Base-by-base conservation (phyloP, 1,140 invertebrate genomes). In the Linepithema humile region DNA sequence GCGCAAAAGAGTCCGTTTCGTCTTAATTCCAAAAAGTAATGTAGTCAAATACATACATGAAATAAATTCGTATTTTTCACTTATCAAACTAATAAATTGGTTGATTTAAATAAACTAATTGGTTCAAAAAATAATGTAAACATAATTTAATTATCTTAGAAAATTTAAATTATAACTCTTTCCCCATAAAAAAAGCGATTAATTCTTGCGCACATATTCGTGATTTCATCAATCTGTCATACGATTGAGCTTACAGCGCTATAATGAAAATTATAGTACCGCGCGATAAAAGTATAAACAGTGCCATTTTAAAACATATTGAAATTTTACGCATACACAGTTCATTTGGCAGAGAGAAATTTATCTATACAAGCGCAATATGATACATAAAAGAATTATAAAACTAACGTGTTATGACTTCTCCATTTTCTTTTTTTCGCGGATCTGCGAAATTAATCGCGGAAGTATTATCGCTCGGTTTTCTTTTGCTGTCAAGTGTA, bases 331-430 rank as follows among this genome's bases (percentile, higher is more conserved):
- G 35, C 15, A 59, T 85, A n/a, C 85, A 87, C 29, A 85, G 15
- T 74, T 73, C 55, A 80, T 82, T 86, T 88, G 73, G 78, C 86
- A 88, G 77, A 88, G 78, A 88, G 72, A 82, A 77, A 10, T 55
- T 74, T 78, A 70, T 73, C 10, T 77, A 69, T 55, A 55, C 38
- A 62, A 9, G 26, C 20, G 9, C 62, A 84, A 67, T 23, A 84
- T 48, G 43, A 78, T 50, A 73, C 35, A 77, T 59, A 40, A 65
- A 78, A 72, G 3, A 3, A 48, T 29, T 55, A 77, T 82, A 53
- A 67, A 77, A 74, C 53, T 78, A 67, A 84, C 10, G 50, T 50
- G 59, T 83, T 72, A 84, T 75, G 64, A 87, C 59, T 82, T 45
- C 12, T 82, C 23, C 20, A 4, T 38, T 35, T 3, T 53, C 59